These are phyloP conservation scores for Conomelus anceps DNA, from an alignment of 2,888 invertebrate genomes.

Conservation along the genomic window DNA sequence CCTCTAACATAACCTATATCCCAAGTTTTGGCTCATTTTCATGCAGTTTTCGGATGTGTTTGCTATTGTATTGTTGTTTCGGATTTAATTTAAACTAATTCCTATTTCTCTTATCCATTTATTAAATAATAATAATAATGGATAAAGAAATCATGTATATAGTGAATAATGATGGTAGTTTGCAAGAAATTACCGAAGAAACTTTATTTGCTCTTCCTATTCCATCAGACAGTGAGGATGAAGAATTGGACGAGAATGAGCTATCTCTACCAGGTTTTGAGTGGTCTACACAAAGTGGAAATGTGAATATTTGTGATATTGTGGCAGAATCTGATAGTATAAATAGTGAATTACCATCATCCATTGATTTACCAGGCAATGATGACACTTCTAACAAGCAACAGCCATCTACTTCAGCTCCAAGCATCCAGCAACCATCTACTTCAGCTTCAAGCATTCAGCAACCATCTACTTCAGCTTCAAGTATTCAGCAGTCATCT, in stretches of 20 bases:
- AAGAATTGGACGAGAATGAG: background rate
- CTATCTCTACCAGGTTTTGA: background rate
- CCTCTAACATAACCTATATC: background rate
- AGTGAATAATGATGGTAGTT: background rate
- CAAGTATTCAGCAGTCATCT: background rate
- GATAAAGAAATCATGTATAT: background rate
- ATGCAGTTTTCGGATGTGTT: background rate
- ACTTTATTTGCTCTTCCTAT: background rate
- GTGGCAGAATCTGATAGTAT: background rate
- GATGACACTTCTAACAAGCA: background rate
- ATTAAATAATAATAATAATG: background rate
- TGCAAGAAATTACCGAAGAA: conserved; percentile 1
- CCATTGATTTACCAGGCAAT: background rate
- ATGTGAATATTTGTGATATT: background rate
- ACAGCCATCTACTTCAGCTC: background rate
- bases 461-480: background rate
- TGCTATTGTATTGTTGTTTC: background rate
- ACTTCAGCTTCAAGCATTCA: background rate
- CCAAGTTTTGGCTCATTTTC: background rate
- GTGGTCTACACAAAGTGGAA: background rate
- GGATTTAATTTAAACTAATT: background rate
- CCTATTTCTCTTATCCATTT: background rate
- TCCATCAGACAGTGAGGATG: background rate
- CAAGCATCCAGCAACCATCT: too few species aligned
- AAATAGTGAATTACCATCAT: background rate